Percentiles rank a stretch among this genome's conserved stretches.
These are phyloP conservation scores for Dysdera silvatica DNA, from an alignment of 1,140 invertebrate genomes.

Conservation along the genomic window DNA sequence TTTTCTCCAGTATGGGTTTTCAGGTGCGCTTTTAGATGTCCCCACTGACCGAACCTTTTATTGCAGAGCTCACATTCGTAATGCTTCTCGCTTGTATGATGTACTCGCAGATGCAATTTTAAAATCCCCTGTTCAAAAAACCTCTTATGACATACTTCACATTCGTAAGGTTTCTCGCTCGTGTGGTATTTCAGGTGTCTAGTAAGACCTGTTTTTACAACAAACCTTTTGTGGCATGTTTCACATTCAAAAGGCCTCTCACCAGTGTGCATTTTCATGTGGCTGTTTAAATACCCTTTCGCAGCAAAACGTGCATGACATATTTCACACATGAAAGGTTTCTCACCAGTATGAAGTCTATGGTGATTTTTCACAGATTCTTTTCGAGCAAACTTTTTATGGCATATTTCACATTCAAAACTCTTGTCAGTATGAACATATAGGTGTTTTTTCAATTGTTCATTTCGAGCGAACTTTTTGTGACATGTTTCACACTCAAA, in stretches of 20 bases:
- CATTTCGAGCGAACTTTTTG: constrained; percentile 79
- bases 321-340: constrained; percentile 63
- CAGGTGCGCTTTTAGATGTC: constrained; percentile 49
- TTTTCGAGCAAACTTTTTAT: constrained; percentile 80
- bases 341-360: constrained; percentile 78
- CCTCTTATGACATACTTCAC: not conserved
- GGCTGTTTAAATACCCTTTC: not conserved
- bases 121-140: not conserved
- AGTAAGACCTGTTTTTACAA: not conserved
- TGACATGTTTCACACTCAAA: constrained; percentile 85
- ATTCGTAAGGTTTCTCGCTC: not conserved
- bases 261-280: not conserved
- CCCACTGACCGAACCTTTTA: not conserved
- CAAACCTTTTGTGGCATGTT: not conserved
- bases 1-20: constrained; percentile 90
- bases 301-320: not conserved
- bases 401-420: constrained; percentile 81
- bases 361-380: constrained; percentile 83
- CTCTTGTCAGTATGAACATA: constrained; percentile 90
- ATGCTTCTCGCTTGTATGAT: not conserved
- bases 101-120: not conserved
- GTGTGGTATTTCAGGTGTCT: not conserved
- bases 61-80: not conserved
- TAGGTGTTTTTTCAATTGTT: constrained; percentile 81
- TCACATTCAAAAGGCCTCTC: not conserved